Conservation (phyloP, 2,888 invertebrate species). For the Scaptomyza parva region DNA sequence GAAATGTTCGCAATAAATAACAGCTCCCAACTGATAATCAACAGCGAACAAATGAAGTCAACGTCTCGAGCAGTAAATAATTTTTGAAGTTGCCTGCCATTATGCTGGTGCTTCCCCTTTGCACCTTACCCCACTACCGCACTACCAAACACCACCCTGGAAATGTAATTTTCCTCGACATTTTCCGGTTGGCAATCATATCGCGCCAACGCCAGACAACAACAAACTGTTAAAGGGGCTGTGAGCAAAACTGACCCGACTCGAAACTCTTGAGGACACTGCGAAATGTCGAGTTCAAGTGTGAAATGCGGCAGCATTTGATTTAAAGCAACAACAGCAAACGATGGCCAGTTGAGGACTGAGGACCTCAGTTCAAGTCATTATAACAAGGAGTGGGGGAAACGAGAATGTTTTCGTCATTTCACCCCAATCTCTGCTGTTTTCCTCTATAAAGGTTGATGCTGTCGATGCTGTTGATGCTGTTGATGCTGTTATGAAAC, state of each 20-base stretch:
- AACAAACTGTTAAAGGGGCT: slow-evolving; percentile 36
- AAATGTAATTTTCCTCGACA: slow-evolving; percentile 78
- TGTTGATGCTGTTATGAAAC: slow-evolving; percentile 72
- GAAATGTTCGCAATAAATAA: slow-evolving; percentile 65
- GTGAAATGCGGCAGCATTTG: slow-evolving; percentile 73
- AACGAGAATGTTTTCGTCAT: slow-evolving; percentile 16
- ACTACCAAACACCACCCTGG: slow-evolving; percentile 40
- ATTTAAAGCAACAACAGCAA: slow-evolving; percentile 70
- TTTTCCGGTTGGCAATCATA: slow-evolving; percentile 80
- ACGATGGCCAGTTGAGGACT: slow-evolving; percentile 46
- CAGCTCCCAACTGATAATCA: slow-evolving; percentile 66
- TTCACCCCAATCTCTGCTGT: slow-evolving; percentile 14
- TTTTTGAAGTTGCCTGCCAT: slow-evolving; percentile 64
- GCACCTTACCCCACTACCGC: slow-evolving; percentile 40
- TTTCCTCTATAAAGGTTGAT: slow-evolving; percentile 3
- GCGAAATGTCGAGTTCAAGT: slow-evolving; percentile 60
- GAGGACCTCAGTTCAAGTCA: slow-evolving; percentile 57
- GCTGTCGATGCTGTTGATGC: slow-evolving; percentile 50
- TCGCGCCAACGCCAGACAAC: slow-evolving; percentile 75
- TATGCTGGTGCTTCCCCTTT: slow-evolving; percentile 10
- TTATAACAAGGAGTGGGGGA: slow-evolving; percentile 22
- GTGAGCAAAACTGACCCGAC: slow-evolving; percentile 48
- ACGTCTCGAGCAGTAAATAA: slow-evolving; percentile 75
- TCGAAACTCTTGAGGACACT: slow-evolving; percentile 57
- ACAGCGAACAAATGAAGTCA: slow-evolving; percentile 69